Evolutionary conservation across 2,797 vertebrate genomes (phyloP).

Genomic region (Clarias platycephalus): DNA sequence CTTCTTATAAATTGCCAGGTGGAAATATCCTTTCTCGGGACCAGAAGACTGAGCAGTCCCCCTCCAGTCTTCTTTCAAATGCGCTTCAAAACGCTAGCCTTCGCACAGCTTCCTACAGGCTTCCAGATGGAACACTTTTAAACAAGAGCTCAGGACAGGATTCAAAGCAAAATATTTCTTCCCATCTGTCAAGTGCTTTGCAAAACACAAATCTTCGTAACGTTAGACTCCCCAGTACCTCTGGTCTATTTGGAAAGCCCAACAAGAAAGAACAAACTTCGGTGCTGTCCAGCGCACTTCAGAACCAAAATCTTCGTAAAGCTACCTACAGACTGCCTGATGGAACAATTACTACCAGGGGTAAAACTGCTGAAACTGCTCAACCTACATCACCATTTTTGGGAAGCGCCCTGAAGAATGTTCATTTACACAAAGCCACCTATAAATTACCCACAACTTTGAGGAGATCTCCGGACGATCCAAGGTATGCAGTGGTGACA

Average conservation of each 20-base stretch:
- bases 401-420: constrained; percentile 65
- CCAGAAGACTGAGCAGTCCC: constrained; percentile 45
- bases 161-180: constrained; percentile 56
- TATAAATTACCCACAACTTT: constrained; percentile 69
- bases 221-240: constrained; percentile 61
- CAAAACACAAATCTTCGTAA: constrained; percentile 66
- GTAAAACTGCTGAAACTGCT: constrained; percentile 43
- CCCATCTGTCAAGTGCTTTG: constrained; percentile 71
- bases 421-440: constrained; percentile 66
- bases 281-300: constrained; percentile 55
- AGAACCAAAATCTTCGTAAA: constrained; percentile 58
- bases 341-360: constrained; percentile 50
- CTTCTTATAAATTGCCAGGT: constrained; percentile 70
- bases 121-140: constrained; percentile 72
- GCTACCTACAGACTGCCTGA: constrained; percentile 59
- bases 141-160: constrained; percentile 60
- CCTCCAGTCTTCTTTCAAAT: constrained; percentile 62
- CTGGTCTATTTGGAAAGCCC: constrained; percentile 51
- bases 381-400: constrained; percentile 54
- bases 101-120: constrained; percentile 69
- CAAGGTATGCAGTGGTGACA: constrained; percentile 85
- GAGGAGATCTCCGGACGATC: constrained; percentile 63
- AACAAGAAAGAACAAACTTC: constrained; percentile 53
- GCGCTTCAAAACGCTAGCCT: constrained; percentile 70
- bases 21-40: constrained; percentile 61